phyloP scores from a whole-genome alignment of 2,113 vertebrate genomes.

The Callocephalon fimbriatum region DNA sequence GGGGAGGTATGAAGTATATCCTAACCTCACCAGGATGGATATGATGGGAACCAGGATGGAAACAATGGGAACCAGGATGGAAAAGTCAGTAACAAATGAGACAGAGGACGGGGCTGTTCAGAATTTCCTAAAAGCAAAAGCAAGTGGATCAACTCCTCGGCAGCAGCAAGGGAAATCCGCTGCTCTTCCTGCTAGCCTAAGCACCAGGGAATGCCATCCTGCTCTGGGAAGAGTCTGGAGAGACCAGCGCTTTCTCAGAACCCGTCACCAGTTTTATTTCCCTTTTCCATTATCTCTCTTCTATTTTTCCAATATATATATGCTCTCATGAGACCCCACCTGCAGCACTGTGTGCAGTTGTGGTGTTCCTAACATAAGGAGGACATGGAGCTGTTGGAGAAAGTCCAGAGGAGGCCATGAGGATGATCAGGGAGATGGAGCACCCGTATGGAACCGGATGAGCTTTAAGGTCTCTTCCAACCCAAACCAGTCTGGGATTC shows the following conservation, averaged over 20 bases:
- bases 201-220: not conserved
- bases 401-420: not conserved
- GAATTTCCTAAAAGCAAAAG: not conserved
- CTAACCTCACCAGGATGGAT: not conserved
- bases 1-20: not conserved
- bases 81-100: not conserved
- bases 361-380: not conserved
- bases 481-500: not conserved
- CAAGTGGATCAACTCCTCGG: not conserved
- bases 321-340: not conserved
- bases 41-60: not conserved
- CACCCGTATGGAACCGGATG: not conserved
- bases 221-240: not conserved
- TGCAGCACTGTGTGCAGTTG: not conserved
- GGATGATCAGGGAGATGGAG: not conserved
- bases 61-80: not conserved
- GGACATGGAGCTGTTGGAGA: not conserved
- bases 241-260: not conserved
- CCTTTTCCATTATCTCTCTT: not conserved
- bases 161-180: not conserved
- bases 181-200: rapidly evolving
- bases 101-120: not conserved
- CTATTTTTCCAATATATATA: not conserved
- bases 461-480: not conserved
- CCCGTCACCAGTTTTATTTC: not conserved